Evolutionary conservation across 1,140 invertebrate genomes (phyloP), one percentile per base, ranked within the genome.

Genomic region (Heterodera schachtii): DNA sequence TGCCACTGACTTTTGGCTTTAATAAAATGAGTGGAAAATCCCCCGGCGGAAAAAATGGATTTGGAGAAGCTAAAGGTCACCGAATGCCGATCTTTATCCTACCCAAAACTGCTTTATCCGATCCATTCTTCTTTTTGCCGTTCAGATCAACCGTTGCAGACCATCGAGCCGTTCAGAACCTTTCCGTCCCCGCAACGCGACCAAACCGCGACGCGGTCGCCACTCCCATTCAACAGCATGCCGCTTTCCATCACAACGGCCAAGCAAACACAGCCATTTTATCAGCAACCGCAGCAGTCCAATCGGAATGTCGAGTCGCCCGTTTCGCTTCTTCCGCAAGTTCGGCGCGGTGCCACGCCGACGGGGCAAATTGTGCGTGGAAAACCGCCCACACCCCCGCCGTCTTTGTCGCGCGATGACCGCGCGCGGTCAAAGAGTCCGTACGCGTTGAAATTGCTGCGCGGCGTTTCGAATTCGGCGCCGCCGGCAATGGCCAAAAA

Each of bases 371-470:
- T 81, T 70, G 79, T 88, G 44, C 81, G 83, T 44, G 69, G 66
- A 47, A 88, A 90, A 78, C 87, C 87, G 13, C 87, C 87, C 44
- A 90, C 87, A 41, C 87, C 87, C 16, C 87, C 87, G 16, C 87
- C 87, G 49, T 41, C 16, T 21, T 31, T 44, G 79, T 43, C 31
- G 19, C 44, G 84, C 11, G 83, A 82, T 6, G 81, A 86, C 21
- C 69, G 85, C 57, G 83, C 78, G 31, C 75, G 82, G 21, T 82
- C 78, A 69, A 73, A 60, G 67, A 82, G 79, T 52, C 67, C 81
- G 46, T 47, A 80, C 52, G 67, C 44, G 43, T 64, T 60, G n/a
- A 73, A 81, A 52, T 31, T 75, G 57, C 19, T 73, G 66, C 21
- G 70, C 8, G 71, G 57, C 47, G 49, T 21, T 31, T 73, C 80